Percentiles rank a stretch among this genome's conserved stretches.
These are phyloP conservation scores for Eretmochelys imbricata DNA, from an alignment of 2,113 vertebrate genomes.

Conservation along the genomic window DNA sequence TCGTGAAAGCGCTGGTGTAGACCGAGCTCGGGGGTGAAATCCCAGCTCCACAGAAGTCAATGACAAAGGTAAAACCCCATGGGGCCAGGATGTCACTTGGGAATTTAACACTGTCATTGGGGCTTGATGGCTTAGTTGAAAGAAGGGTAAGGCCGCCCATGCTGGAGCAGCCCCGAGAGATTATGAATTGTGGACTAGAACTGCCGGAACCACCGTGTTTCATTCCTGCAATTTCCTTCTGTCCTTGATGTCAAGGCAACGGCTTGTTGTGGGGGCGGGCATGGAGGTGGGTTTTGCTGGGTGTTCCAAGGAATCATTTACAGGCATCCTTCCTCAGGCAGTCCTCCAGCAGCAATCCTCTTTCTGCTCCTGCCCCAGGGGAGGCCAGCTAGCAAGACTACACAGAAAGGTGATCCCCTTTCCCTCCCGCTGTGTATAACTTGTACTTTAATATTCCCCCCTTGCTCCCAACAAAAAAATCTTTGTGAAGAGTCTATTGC, in stretches of 20 bases:
- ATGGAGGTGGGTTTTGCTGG: not conserved
- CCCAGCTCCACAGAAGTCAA: not conserved
- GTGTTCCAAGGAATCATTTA: too few species aligned
- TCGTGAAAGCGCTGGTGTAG: not conserved
- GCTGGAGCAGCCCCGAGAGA: not conserved
- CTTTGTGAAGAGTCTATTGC: not conserved
- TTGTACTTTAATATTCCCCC: not conserved
- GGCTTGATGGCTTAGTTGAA: not conserved
- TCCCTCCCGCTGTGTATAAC: not conserved
- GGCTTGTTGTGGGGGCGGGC: not conserved
- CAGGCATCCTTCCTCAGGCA: not conserved
- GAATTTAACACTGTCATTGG: not conserved
- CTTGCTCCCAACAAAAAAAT: not conserved
- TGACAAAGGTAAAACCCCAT: not conserved
- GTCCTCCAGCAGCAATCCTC: not conserved
- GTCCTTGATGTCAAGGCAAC: not conserved
- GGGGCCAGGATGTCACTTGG: not conserved
- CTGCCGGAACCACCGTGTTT: not conserved
- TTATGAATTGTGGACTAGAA: not conserved
- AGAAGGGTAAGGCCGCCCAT: not conserved
- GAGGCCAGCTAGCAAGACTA: not conserved
- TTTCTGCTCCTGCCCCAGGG: not conserved
- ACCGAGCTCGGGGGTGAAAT: not conserved
- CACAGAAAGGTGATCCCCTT: not conserved
- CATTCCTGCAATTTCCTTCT: not conserved